Evolutionary conservation across 2,888 invertebrate species (phyloP).

Genomic region (Calephelis perditalis): DNA sequence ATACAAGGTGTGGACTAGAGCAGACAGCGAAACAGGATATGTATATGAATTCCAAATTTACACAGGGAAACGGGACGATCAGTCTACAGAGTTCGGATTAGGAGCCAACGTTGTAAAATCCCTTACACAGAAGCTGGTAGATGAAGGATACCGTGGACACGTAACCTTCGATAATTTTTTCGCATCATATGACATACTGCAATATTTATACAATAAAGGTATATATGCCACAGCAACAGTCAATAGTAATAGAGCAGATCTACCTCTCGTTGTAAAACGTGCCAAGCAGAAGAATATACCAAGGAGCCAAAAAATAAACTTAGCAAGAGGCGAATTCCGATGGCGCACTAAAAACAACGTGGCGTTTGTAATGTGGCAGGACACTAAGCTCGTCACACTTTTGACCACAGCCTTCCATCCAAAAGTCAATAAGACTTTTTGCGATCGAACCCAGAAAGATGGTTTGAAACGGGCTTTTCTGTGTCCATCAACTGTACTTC

Average conservation of each 20-base stretch:
- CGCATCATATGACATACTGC: slow-evolving; percentile 20
- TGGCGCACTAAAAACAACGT: slow-evolving; percentile 24
- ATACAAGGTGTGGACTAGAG: neutral
- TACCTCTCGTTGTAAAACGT: slow-evolving; percentile 23
- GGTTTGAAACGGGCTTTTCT: slow-evolving; percentile 26
- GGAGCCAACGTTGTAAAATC: neutral
- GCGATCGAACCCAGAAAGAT: slow-evolving; percentile 29
- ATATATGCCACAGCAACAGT: slow-evolving; percentile 22
- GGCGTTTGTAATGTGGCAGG: slow-evolving; percentile 22
- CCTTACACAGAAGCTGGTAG: slow-evolving; percentile 17
- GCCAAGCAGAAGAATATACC: slow-evolving; percentile 20
- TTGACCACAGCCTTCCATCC: slow-evolving; percentile 33
- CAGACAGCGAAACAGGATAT: neutral
- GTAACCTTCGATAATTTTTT: slow-evolving; percentile 27
- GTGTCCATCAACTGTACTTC: slow-evolving; percentile 18
- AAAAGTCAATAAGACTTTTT: slow-evolving; percentile 17
- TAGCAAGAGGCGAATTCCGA: slow-evolving; percentile 22
- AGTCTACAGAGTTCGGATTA: neutral
- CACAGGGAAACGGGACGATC: neutral
- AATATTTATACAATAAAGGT: slow-evolving; percentile 20
- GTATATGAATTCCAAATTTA: neutral
- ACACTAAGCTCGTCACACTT: slow-evolving; percentile 27
- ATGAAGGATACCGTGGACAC: slow-evolving; percentile 18
- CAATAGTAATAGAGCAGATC: slow-evolving; percentile 20
- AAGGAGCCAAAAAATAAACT: slow-evolving; percentile 19